phyloP scores from a whole-genome alignment of 2,797 vertebrate species.

The Eurystomus glaucurus region DNA sequence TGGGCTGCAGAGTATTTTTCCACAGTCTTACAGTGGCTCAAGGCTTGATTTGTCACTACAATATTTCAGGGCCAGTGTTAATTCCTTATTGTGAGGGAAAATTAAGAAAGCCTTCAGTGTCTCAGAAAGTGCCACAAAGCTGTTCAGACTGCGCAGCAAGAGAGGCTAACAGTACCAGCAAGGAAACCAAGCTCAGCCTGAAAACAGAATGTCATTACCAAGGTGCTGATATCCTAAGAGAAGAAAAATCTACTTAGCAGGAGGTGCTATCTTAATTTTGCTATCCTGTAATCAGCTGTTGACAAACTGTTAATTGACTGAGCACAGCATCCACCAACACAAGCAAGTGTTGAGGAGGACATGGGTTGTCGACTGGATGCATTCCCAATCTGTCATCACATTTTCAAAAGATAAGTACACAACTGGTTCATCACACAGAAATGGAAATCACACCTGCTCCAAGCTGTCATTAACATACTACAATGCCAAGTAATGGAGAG shows the following conservation, averaged over 20 bases:
- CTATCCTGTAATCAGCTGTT: constrained; percentile 40
- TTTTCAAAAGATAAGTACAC: constrained; percentile 18
- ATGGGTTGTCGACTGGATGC: neutral
- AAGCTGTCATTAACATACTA: constrained; percentile 7
- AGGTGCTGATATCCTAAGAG: neutral
- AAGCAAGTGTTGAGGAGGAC: constrained; percentile 3
- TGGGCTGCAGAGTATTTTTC: neutral
- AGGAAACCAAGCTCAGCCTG: neutral
- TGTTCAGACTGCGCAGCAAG: neutral
- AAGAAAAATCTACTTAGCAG: constrained; percentile 1
- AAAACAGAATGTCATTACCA: neutral
- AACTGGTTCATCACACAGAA: constrained; percentile 37
- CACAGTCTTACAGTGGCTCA: neutral
- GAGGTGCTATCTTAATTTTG: constrained; percentile 17
- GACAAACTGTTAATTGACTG: constrained; percentile 61
- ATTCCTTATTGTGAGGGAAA: neutral
- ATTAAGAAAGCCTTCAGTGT: neutral
- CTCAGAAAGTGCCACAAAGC: neutral
- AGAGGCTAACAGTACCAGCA: neutral
- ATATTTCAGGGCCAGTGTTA: neutral
- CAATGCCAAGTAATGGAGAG: neutral
- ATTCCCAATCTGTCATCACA: constrained; percentile 2
- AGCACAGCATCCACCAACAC: constrained; percentile 53
- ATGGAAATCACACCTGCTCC: constrained; percentile 50
- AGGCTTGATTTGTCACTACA: neutral